Percentiles rank a stretch among this genome's conserved stretches.
These are phyloP conservation scores for Ptyas mucosa DNA, from an alignment of 2,113 vertebrate species.

Conservation along the genomic window DNA sequence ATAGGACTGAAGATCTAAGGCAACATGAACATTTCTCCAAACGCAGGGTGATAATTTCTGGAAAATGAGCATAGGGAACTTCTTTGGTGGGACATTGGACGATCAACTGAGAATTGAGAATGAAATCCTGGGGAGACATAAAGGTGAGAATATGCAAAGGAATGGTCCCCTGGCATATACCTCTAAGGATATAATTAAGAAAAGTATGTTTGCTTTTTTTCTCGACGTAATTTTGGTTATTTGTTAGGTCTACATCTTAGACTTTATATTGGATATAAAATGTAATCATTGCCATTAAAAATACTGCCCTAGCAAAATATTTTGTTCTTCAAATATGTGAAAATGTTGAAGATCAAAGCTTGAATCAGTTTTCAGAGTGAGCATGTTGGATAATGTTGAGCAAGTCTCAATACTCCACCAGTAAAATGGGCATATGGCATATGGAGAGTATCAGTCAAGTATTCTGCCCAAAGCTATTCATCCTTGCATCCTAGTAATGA, in stretches of 20 bases:
- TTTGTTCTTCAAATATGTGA: not conserved
- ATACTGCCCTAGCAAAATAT: not conserved
- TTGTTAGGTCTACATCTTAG: not conserved
- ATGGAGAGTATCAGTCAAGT: not conserved
- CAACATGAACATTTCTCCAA: not conserved
- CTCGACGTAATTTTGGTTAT: not conserved
- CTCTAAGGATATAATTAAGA: not conserved
- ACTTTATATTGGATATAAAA: not conserved
- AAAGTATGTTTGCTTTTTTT: not conserved
- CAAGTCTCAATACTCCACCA: not conserved
- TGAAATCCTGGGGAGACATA: not conserved
- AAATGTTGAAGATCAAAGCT: not conserved
- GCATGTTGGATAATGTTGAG: not conserved
- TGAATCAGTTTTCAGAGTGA: no score
- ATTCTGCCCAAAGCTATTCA: not conserved
- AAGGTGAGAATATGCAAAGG: not conserved
- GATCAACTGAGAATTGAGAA: not conserved
- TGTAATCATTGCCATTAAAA: fast-evolving
- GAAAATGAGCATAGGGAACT: not conserved
- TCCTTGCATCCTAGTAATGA: not conserved
- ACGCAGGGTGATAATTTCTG: not conserved
- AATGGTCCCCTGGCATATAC: not conserved
- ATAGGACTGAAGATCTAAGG: not conserved
- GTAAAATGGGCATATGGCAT: not conserved
- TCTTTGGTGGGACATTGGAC: not conserved